phyloP scores from a whole-genome alignment of 2,797 vertebrate species.

The Smutsia temminckii region DNA sequence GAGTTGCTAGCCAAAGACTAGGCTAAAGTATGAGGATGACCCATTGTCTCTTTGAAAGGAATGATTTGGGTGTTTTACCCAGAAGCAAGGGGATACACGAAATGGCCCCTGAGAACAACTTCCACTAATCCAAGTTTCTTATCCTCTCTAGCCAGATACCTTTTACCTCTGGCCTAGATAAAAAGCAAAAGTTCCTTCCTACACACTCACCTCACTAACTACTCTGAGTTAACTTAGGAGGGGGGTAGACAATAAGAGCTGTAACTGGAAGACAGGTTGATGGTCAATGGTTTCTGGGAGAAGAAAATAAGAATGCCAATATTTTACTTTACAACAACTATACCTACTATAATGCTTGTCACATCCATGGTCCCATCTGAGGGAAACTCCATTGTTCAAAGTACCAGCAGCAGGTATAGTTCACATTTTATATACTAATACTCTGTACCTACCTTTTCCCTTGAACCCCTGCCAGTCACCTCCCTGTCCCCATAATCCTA shows the following conservation, averaged over 20 bases:
- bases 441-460: background rate
- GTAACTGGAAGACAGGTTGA: slow-evolving; percentile 75
- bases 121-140: background rate
- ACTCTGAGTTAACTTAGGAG: slow-evolving; percentile 77
- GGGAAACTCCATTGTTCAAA: background rate
- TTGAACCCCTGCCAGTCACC: background rate
- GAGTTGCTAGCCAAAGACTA: background rate
- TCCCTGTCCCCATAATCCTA: background rate
- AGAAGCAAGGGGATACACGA: background rate
- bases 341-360: background rate
- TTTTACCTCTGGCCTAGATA: background rate
- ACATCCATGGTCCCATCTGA: background rate
- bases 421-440: background rate
- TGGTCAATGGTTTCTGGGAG: slow-evolving; percentile 42
- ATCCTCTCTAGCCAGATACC: background rate
- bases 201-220: slow-evolving; percentile 67
- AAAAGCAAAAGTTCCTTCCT: background rate
- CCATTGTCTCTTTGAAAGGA: background rate
- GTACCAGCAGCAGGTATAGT: background rate
- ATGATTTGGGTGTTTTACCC: background rate
- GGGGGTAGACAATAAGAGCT: slow-evolving; percentile 75
- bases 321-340: slow-evolving; percentile 2
- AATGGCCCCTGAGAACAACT: background rate
- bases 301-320: background rate
- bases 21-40: background rate